Base-by-base conservation (phyloP, 2,888 invertebrate species). In the Drosophila lutescens region DNA sequence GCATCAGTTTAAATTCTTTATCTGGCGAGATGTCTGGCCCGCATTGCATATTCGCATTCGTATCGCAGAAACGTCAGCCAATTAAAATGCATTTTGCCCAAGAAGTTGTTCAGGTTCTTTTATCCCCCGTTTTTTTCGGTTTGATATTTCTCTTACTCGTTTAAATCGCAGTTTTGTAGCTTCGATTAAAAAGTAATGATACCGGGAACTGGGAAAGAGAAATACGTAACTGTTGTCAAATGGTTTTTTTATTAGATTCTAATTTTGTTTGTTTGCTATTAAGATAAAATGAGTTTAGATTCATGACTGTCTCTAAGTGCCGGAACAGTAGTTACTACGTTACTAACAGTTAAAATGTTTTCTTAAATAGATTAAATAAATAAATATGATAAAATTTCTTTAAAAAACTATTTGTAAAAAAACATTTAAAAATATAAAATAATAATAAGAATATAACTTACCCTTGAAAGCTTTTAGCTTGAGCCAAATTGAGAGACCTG, bases 1-100 rank as follows among this genome's bases (percentile, higher is more conserved):
- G 88, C 90, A 90, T 90, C 90, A 89, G 90, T 90, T 90, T 88
- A 90, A 89, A 89, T 86, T 90, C 86, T 83, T 90, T 90, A 90
- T 90, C 89, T 70, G 79, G 62, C 53, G 36, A 74, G 78, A 78
- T 84, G 86, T 74, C 74, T 73, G 73, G 70, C 72, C 82, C 78
- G 83, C 89, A 87, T 89, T 89, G 88, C 90, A 87, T 89, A 89
- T 89, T 80, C 51, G 49, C 60, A 43, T 62, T 72, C 63, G 73
- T 71, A 72, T 72, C 72, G 55, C 63, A 51, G 55, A 70, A 70
- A 70, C 78, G 77, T 86, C 81, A 87, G 85, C 90, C 90, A 90
- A 90, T 90, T 90, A 90, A 90, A 90, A 88, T 88, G 89, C 87
- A 85, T 90, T 90, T 88, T 88, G 88, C 80, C 78, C 49, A 60